Evolutionary conservation across 2,888 invertebrate genomes (phyloP).

Genomic region (Lepas anatifera): DNA sequence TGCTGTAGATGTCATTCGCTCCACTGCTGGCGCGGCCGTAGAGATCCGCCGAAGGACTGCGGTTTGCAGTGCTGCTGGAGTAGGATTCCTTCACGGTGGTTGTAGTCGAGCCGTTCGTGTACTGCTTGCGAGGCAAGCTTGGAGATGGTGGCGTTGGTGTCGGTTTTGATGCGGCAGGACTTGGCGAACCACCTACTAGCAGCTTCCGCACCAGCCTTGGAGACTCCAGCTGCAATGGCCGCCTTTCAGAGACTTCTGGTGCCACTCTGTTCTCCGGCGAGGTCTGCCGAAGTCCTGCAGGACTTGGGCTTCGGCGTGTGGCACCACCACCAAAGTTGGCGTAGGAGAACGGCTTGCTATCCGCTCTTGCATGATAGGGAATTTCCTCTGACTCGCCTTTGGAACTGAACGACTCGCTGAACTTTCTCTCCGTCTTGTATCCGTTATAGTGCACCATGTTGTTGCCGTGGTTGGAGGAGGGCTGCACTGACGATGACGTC

Average conservation of each 20-base stretch:
- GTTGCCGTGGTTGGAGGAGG: no score
- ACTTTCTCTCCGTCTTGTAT: slow-evolving; percentile 23
- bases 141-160: background rate
- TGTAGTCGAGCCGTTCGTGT: background rate
- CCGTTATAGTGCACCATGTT: slow-evolving; percentile 21
- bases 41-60: slow-evolving; percentile 13
- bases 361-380: slow-evolving; percentile 82
- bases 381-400: slow-evolving; percentile 64
- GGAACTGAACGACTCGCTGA: slow-evolving; percentile 58
- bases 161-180: no score
- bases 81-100: slow-evolving; percentile 16
- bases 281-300: slow-evolving; percentile 9
- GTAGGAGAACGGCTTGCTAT: slow-evolving; percentile 81
- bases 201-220: slow-evolving; percentile 22
- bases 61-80: slow-evolving; percentile 19
- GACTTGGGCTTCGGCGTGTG: slow-evolving; percentile 21
- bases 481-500: no score
- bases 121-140: background rate
- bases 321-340: slow-evolving; percentile 39
- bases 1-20: background rate
- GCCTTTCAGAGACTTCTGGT: no score
- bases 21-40: background rate
- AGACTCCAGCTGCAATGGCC: slow-evolving; percentile 20
- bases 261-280: background rate
- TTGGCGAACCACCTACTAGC: background rate